Percentiles rank a stretch among this genome's conserved stretches.
phyloP scores from a whole-genome alignment of 2,888 invertebrate species.

The Scaptomyza parva region DNA sequence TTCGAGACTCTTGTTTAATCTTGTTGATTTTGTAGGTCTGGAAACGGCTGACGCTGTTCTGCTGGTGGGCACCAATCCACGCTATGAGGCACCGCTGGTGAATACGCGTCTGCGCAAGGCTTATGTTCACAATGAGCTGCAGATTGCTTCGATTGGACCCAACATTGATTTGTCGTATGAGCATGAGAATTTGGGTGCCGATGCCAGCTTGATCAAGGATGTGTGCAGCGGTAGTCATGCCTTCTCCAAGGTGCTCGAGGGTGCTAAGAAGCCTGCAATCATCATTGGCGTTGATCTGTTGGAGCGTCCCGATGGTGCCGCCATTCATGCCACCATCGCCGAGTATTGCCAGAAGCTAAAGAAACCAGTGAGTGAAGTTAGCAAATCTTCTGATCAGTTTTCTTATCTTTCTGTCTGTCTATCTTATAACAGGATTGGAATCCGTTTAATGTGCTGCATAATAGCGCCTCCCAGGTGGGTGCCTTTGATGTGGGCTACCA shows the following conservation, averaged over 20 bases:
- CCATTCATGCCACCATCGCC: slow-evolving; percentile 91
- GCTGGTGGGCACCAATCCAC: slow-evolving; percentile 97
- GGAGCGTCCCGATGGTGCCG: slow-evolving; percentile 91
- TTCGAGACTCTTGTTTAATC: background rate
- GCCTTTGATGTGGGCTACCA: slow-evolving; percentile 98
- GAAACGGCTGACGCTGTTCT: slow-evolving; percentile 97
- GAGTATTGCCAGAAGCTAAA: slow-evolving; percentile 88
- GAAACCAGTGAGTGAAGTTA: slow-evolving; percentile 84
- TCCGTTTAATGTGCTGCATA: slow-evolving; percentile 97
- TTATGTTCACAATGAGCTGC: slow-evolving; percentile 96
- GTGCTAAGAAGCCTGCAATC: slow-evolving; percentile 95
- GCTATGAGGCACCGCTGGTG: slow-evolving; percentile 98
- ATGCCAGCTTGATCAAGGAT: slow-evolving; percentile 90
- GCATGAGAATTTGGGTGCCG: slow-evolving; percentile 95
- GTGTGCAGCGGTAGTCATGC: slow-evolving; percentile 90
- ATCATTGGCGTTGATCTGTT: slow-evolving; percentile 95
- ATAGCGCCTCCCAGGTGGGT: slow-evolving; percentile 96
- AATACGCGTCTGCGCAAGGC: slow-evolving; percentile 98
- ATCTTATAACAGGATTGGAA: slow-evolving; percentile 86
- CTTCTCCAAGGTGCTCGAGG: slow-evolving; percentile 88
- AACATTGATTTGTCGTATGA: slow-evolving; percentile 96
- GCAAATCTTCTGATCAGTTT: slow-evolving; percentile 43
- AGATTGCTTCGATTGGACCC: slow-evolving; percentile 94
- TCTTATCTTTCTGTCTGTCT: background rate
- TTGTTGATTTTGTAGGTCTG: slow-evolving; percentile 86